These are phyloP conservation scores for Brachypalpus laphriformis DNA, from an alignment of 2,888 invertebrate species.

Conservation along the genomic window DNA sequence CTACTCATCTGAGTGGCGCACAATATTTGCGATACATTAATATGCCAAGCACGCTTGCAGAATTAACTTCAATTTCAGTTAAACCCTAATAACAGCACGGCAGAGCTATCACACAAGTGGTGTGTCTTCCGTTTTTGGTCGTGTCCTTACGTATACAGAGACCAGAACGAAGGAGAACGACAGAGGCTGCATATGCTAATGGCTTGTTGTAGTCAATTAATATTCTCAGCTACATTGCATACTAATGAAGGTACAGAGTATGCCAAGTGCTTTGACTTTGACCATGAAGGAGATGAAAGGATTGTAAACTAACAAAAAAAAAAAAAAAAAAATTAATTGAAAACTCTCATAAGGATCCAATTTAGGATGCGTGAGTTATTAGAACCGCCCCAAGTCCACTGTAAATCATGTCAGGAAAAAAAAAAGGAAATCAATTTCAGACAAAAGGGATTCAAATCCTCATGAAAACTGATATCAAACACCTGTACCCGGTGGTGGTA, in stretches of 20 bases:
- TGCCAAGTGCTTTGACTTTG: slow-evolving; percentile 52
- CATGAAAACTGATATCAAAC: slow-evolving; percentile 28
- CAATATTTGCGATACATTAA: slow-evolving; percentile 53
- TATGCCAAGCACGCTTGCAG: slow-evolving; percentile 64
- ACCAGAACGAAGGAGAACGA: not conserved
- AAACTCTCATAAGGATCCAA: slow-evolving; percentile 16
- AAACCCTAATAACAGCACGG: slow-evolving; percentile 67
- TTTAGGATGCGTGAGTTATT: not conserved
- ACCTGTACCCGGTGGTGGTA: slow-evolving; percentile 19
- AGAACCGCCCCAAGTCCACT: too few relatives aligned
- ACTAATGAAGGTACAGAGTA: slow-evolving; percentile 55
- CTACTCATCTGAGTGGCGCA: slow-evolving; percentile 27
- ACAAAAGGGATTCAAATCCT: not conserved
- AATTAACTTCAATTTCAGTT: slow-evolving; percentile 73
- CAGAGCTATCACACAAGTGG: slow-evolving; percentile 52
- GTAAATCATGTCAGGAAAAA: too few relatives aligned
- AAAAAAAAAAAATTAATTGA: slow-evolving; percentile 59
- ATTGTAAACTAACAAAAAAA: slow-evolving; percentile 36
- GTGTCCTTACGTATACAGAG: not conserved
- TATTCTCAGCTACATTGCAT: slow-evolving; percentile 67
- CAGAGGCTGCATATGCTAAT: slow-evolving; percentile 62
- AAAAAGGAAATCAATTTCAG: slow-evolving; percentile 7
- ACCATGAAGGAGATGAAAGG: slow-evolving; percentile 51
- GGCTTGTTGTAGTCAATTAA: slow-evolving; percentile 73
- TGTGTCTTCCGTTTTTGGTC: slow-evolving; percentile 66